Evolutionary conservation across 2,888 invertebrate genomes (phyloP), one percentile per base, ranked within the genome.

Genomic region (Cheilosia vernalis): DNA sequence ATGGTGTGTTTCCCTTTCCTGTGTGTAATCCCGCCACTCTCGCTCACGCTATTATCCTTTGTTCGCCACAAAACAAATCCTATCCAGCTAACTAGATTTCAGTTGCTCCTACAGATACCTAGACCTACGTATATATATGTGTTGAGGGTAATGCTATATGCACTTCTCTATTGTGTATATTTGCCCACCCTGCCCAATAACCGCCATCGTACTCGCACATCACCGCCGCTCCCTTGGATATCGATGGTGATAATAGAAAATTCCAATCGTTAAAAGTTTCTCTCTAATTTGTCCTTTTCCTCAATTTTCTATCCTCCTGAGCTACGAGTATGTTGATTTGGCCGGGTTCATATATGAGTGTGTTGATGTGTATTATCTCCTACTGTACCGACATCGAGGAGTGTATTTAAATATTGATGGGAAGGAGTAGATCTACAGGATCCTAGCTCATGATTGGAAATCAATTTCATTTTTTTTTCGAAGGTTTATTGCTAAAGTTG

Each of bases 261-360:
- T 70, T 78, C 78, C 78, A 70, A 56, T 72, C 58, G 64, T 72
- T 72, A 72, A 58, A 79, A 79, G 72, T 79, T 79, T 72, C 58
- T 64, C 72, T 72, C 64, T 79, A 79, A 72, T 79, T 79, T 79
- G 79, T 64, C 63, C 63, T 69, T 70, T 61, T 69, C 27, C 56
- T 47, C 56, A 47, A 49, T 63, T 70, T 56, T 49, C 56, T 27
- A 4, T 53, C 24, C 53, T 44, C 55, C 24, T 77, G 44, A 27
- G 64, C 21, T 10, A n/a, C n/a, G n/a, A n/a, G n/a, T n/a, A 40
- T 51, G 76, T 64, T 74, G 76, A 49, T 67, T 76, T 64, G 33
- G 56, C 19, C 30, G 24, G 47, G 55, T 74, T 74, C 66, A 19
- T 58, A 37, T 53, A 37, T 53, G 4, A 55, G 47, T 15, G 42